Percentiles rank a stretch among this genome's conserved stretches.
Conservation (phyloP, 64 coral and sea anemone species). For the Pachyseris speciosa region DNA sequence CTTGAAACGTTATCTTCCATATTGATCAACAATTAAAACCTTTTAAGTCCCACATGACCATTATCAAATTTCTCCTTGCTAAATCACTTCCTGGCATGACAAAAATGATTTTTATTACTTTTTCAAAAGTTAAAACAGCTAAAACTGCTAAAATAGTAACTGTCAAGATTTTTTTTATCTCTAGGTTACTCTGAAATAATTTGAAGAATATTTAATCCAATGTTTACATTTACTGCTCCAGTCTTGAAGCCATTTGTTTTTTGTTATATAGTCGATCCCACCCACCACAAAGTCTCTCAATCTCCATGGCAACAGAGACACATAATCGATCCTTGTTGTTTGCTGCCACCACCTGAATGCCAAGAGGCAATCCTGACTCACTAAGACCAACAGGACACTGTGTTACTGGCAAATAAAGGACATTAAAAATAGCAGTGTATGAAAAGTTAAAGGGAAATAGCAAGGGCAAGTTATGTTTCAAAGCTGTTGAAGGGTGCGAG, state of each 20-base stretch:
- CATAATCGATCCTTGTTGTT: slow-evolving; percentile 85
- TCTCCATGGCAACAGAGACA: slow-evolving; percentile 84
- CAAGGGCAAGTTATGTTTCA: slow-evolving; percentile 83
- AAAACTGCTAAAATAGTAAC: too few species aligned
- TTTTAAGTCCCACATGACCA: too few species aligned
- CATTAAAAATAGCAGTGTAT: slow-evolving; percentile 96
- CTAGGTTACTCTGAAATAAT: too few species aligned
- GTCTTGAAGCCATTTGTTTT: slow-evolving; percentile 48
- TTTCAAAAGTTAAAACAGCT: too few species aligned
- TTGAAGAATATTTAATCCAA: too few species aligned
- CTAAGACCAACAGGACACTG: slow-evolving; percentile 82
- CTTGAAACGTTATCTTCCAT: too few species aligned
- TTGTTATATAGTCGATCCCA: slow-evolving; percentile 75
- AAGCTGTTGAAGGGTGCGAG: slow-evolving; percentile 78
- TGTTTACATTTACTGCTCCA: neutral
- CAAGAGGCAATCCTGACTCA: slow-evolving; percentile 75
- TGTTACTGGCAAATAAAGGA: slow-evolving; percentile 91
- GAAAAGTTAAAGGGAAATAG: slow-evolving; percentile 85
- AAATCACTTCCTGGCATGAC: too few species aligned
- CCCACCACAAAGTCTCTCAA: slow-evolving; percentile 81
- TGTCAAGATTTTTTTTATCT: too few species aligned
- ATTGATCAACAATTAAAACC: too few species aligned
- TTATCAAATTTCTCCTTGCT: too few species aligned
- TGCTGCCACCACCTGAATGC: slow-evolving; percentile 77
- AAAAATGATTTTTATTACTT: too few species aligned